A percentile compares a stretch with the other conserved stretches of the same genome.
Conservation (phyloP, 2,113 vertebrate species). For the Mastomys natalensis region DNA sequence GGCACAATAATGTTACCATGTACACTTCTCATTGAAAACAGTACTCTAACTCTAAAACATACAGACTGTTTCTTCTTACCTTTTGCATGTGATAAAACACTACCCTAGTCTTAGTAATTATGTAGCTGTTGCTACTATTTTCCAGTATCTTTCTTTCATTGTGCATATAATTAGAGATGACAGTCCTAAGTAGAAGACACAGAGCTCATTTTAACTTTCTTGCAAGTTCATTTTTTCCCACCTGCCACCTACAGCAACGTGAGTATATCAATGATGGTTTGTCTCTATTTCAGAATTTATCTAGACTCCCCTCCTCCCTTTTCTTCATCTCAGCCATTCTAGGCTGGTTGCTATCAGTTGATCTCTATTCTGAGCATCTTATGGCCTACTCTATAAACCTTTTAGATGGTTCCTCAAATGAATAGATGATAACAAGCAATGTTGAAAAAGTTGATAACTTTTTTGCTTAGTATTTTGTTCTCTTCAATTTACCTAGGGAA, state of each 20-base stretch:
- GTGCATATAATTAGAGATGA: constrained; percentile 68
- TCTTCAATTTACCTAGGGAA: neutral
- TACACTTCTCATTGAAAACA: constrained; percentile 73
- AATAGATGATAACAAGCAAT: neutral
- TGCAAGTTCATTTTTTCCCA: neutral
- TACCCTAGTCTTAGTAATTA: constrained; percentile 79
- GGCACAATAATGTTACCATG: neutral
- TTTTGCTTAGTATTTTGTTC: neutral
- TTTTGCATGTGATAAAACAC: constrained; percentile 75
- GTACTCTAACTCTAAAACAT: neutral
- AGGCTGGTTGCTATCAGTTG: neutral
- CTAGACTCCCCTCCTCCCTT: neutral
- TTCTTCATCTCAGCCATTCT: neutral
- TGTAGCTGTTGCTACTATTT: constrained; percentile 63
- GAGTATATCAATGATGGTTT: neutral
- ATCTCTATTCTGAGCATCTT: neutral
- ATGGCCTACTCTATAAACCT: neutral
- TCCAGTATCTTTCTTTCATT: constrained; percentile 77
- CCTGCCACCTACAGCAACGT: neutral
- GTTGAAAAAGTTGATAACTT: neutral
- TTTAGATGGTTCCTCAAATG: neutral
- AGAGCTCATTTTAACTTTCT: neutral
- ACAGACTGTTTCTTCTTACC: constrained; percentile 28
- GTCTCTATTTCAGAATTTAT: neutral
- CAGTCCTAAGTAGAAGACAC: neutral